phyloP scores from a whole-genome alignment of 2,797 vertebrate species.

The Discoglossus pictus region DNA sequence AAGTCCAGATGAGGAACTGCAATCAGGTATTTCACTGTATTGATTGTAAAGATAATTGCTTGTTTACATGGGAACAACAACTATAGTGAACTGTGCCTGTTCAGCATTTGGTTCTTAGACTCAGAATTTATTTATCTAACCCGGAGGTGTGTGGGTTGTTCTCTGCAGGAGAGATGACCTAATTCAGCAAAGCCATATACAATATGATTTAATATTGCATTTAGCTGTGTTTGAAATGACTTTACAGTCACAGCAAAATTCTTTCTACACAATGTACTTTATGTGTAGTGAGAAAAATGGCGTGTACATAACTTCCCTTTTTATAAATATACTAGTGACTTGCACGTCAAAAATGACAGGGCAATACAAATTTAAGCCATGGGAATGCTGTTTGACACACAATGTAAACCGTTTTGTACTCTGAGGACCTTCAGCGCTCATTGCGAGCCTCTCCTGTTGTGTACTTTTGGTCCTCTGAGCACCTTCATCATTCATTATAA shows the following conservation, averaged over 20 bases:
- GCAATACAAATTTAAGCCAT: too few relatives aligned
- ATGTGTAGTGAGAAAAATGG: too few relatives aligned
- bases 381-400: too few relatives aligned
- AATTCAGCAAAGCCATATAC: not conserved
- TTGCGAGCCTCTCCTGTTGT: too few relatives aligned
- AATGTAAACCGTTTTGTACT: too few relatives aligned
- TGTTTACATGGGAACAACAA: slow-evolving; percentile 27
- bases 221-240: not conserved
- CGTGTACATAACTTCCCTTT: too few relatives aligned
- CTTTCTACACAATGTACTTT: not conserved
- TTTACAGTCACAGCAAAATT: not conserved
- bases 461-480: too few relatives aligned
- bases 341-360: too few relatives aligned
- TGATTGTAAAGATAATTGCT: slow-evolving; percentile 11
- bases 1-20: not conserved
- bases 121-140: slow-evolving; percentile 29
- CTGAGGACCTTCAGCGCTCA: too few relatives aligned
- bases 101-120: slow-evolving; percentile 23
- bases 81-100: slow-evolving; percentile 1
- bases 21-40: slow-evolving; percentile 4
- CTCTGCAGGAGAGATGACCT: slow-evolving; percentile 22
- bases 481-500: too few relatives aligned
- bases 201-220: slow-evolving; percentile 2
- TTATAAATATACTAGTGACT: too few relatives aligned
- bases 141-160: not conserved